Percentiles rank a stretch among this genome's conserved stretches.
Evolutionary conservation across 1,140 invertebrate genomes (phyloP).

Genomic region (Panulirus ornatus): DNA sequence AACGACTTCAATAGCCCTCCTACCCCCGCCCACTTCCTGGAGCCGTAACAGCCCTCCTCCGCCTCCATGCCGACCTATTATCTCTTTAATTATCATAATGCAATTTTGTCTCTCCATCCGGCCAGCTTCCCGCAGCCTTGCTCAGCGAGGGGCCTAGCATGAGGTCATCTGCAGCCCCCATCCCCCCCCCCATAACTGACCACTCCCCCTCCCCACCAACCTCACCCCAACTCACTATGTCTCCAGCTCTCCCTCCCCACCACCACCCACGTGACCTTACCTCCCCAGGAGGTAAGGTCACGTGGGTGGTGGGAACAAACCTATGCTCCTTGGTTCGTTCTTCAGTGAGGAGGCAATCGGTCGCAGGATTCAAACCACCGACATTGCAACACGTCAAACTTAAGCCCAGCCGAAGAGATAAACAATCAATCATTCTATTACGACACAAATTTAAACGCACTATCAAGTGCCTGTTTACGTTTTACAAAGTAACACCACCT

Average conservation of each 20-base stretch:
- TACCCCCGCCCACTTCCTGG: neutral
- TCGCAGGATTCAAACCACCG: too few relatives aligned
- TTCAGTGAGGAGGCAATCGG: too few relatives aligned
- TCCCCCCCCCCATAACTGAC: neutral
- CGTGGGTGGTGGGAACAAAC: too few relatives aligned
- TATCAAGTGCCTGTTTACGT: too few relatives aligned
- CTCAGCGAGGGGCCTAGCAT: constrained; percentile 18
- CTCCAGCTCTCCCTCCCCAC: constrained; percentile 4
- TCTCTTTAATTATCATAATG: constrained; percentile 51
- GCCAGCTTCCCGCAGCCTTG: neutral
- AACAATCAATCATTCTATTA: too few relatives aligned
- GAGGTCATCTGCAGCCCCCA: constrained; percentile 4
- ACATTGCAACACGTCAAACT: too few relatives aligned
- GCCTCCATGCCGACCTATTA: neutral
- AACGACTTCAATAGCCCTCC: neutral
- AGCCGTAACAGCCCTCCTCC: neutral
- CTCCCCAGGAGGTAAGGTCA: too few relatives aligned
- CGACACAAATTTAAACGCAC: too few relatives aligned
- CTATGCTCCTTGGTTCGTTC: too few relatives aligned
- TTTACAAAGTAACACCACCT: too few relatives aligned
- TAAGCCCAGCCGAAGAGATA: too few relatives aligned
- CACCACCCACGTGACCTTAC: too few relatives aligned
- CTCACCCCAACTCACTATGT: neutral
- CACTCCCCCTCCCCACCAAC: neutral
- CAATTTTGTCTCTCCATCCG: constrained; percentile 37